These are phyloP conservation scores for Dicentrarchus labrax DNA, from an alignment of 2,113 vertebrate genomes.

Conservation along the genomic window DNA sequence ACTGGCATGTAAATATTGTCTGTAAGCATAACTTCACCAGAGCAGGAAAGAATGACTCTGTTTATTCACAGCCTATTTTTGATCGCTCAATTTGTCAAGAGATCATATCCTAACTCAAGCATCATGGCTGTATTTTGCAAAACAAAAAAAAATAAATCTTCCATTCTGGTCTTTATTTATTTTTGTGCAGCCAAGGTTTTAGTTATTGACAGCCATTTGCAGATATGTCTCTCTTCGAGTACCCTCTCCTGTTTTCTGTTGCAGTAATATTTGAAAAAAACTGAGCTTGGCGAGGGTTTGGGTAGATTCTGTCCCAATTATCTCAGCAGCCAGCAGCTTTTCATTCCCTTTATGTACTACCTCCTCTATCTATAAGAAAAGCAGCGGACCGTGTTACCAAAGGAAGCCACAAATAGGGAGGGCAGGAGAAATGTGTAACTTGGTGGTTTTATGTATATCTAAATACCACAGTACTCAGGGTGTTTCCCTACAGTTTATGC, in stretches of 20 bases:
- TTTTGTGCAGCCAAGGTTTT: constrained; percentile 16
- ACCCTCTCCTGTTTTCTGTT: constrained; percentile 32
- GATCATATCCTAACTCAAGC: constrained; percentile 42
- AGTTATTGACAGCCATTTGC: constrained; percentile 50
- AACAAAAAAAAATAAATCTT: constrained; percentile 15
- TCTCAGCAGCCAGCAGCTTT: constrained; percentile 26
- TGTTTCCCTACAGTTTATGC: constrained; percentile 44
- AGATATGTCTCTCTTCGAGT: constrained; percentile 26
- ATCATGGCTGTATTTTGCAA: constrained; percentile 26
- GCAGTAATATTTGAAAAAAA: constrained; percentile 9
- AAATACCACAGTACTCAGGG: constrained; percentile 42
- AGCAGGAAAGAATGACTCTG: constrained; percentile 65
- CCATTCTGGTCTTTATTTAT: constrained; percentile 26
- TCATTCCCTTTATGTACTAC: constrained; percentile 35
- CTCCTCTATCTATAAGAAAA: constrained; percentile 45
- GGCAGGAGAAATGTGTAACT: constrained; percentile 41
- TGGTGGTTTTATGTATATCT: constrained; percentile 43
- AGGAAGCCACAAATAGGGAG: constrained; percentile 59
- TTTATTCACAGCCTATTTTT: constrained; percentile 64
- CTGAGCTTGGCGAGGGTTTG: constrained; percentile 21
- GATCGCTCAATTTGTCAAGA: constrained; percentile 68
- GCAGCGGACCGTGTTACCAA: constrained; percentile 42
- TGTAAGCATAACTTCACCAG: constrained; percentile 63
- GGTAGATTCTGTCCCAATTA: constrained; percentile 30
- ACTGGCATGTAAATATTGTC: constrained; percentile 72